Evolutionary conservation across 2,113 vertebrate species (phyloP).

Genomic region (Campylomormyrus tamandua): DNA sequence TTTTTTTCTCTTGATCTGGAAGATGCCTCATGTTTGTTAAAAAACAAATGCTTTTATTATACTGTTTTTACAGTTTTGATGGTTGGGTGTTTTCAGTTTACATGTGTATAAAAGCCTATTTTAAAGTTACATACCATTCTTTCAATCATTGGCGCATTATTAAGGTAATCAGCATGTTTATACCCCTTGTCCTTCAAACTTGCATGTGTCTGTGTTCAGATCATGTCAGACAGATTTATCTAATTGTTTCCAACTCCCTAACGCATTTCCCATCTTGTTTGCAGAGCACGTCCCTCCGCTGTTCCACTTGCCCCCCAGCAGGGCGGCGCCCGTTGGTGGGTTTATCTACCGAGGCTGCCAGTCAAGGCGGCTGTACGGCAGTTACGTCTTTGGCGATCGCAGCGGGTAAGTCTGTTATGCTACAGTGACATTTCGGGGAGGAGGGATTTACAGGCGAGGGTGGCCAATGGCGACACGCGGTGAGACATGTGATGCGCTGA

Average conservation of each 20-base stretch:
- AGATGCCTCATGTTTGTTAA: no score
- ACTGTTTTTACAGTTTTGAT: neutral
- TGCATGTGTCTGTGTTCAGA: neutral
- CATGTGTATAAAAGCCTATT: neutral
- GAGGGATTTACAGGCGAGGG: neutral
- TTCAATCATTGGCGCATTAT: neutral
- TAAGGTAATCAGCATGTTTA: neutral
- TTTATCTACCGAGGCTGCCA: constrained; percentile 96
- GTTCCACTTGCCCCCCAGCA: constrained; percentile 84
- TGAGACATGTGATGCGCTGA: neutral
- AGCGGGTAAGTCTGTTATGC: constrained; percentile 70
- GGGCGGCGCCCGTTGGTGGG: constrained; percentile 80
- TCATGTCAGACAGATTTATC: neutral
- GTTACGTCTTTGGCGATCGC: constrained; percentile 89
- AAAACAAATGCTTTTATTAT: no score
- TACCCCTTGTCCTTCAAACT: neutral
- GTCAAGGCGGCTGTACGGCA: constrained; percentile 87
- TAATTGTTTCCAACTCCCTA: neutral
- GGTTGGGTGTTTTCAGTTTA: neutral
- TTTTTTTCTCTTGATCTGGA: neutral
- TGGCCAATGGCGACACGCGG: neutral
- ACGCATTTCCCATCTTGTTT: constrained; percentile 18
- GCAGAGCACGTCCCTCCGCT: constrained; percentile 88
- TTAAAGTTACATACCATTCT: neutral
- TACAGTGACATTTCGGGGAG: neutral